These are phyloP conservation scores for Nixonia krombeini DNA, from an alignment of 1,140 invertebrate genomes.

Conservation along the genomic window DNA sequence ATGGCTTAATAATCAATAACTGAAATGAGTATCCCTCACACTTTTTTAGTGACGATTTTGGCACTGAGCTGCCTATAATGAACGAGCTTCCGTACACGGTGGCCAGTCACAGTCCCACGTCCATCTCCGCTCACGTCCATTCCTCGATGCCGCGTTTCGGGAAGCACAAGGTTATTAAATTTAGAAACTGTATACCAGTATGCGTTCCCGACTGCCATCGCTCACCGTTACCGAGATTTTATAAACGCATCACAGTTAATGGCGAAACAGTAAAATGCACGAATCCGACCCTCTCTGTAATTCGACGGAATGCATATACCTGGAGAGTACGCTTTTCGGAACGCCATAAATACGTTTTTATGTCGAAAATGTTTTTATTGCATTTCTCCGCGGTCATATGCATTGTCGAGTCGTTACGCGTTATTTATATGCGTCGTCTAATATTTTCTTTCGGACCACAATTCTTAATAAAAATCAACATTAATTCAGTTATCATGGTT, in stretches of 20 bases:
- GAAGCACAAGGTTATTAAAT: conserved; percentile 65
- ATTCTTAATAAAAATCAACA: no score
- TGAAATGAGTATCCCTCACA: no score
- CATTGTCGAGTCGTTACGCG: no score
- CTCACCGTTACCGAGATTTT: conserved; percentile 52
- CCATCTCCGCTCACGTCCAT: conserved; percentile 46
- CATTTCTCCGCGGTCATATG: not conserved
- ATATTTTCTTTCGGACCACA: no score
- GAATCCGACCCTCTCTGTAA: not conserved
- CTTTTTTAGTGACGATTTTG: no score
- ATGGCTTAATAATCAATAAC: no score
- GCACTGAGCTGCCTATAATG: conserved; percentile 59
- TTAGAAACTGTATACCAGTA: conserved; percentile 64
- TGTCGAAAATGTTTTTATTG: not conserved
- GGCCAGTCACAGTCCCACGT: conserved; percentile 39
- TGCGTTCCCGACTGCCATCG: conserved; percentile 28
- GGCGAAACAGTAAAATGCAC: conserved; percentile 30
- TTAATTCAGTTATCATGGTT: no score
- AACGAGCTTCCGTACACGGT: conserved; percentile 56
- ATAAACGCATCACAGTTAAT: conserved; percentile 66
- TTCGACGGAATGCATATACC: conserved; percentile 3
- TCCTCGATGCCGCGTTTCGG: conserved; percentile 55
- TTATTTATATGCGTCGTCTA: no score
- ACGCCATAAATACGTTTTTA: conserved; percentile 1
- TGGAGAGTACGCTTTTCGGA: conserved; percentile 1